Evolutionary conservation across 2,113 vertebrate genomes (phyloP), one percentile per base, ranked within the genome.

Genomic region (Apodemus speciosus): DNA sequence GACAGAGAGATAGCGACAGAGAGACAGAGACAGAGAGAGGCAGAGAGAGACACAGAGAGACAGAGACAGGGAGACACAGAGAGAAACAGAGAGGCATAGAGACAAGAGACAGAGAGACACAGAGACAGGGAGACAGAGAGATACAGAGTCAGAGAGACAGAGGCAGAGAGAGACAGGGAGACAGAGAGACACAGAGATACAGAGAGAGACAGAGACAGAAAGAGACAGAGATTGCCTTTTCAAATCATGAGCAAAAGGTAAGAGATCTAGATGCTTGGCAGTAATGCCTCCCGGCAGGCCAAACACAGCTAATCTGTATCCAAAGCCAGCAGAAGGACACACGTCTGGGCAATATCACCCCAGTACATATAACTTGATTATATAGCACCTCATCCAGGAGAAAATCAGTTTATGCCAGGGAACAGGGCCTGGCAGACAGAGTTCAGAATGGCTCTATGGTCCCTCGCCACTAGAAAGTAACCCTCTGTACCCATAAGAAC

Each of bases 121-220:
- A 86, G 72, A 84, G 21, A 89, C 71, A 87, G 23, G 77, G 62
- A 1, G 2, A 4, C 21, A 86, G 3, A 94, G 43, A 91, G 79
- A 88, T 15, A 84, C 38, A 86, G 72, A 87, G 21, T 88, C 64
- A 87, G 21, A 6, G 25, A 85, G 3, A 94, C 32, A 91, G 77
- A 88, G 20, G 79, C 46, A 1, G 3, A 46, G 43, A 46, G 43
- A 88, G 20, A 79, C 46, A 1, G 7, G 16, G 1, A 3, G 25
- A 85, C 2, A 94, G 30, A 91, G 77, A 88, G 23, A 84, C 51
- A 51, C 10, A 46, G 4, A 3, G 43, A 46, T 3, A 46, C 4
- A 13, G 46, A 86, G 56, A 20, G 27, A 85, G 72, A 87, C 16
- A 91, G 76, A 87, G 18, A 83, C 0, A 1, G 8, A 23, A 0